Base-by-base conservation (phyloP, 92 coral and sea anemone genomes). In the Umimayanthus chanpuru region DNA sequence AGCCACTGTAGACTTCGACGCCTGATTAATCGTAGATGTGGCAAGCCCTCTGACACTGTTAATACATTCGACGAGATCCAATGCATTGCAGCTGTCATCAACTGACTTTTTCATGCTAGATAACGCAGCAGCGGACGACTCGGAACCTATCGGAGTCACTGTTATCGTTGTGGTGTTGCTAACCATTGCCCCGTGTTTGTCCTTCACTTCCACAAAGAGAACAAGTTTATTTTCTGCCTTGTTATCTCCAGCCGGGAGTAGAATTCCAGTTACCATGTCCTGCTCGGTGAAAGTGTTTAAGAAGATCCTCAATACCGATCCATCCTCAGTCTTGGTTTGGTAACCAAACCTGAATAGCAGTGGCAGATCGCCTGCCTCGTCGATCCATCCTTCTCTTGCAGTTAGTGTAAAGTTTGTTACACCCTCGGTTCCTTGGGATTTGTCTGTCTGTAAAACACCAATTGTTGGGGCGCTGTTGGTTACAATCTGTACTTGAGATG, bases 361-460 rank as follows among this genome's bases (percentile, higher is more conserved):
- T 14, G 82, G 82, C 20, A 49, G 82, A 78, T 78, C 65, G 39
- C 41, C 36, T 5, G 18, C 38, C 7, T 25, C 38, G 25, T 44
- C 65, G 65, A 41, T 28, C 82, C 82, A 78, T 47, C 82, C 82
- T 44, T 78, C 64, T 78, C 66, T 47, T 9, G 82, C 82, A 30
- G 82, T 18, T 10, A 78, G 66, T 20, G 82, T 78, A 23, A 78
- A 78, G 30, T 49, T 78, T n/a, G 82, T 78, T 50, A 49, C 20
- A 23, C 65, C 82, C 40, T 78, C 82, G 47, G 39, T 47, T 9
- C 82, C 82, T 9, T 78, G 39, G 2, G 66, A 49, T 78, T 78
- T 78, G n/a, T 78, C 66, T n/a, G 82, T 49, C 11, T 23, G 20
- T 14, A 78, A 6, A 2, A 47, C 30, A n/a, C 82, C 82, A 78